A percentile compares a stretch with the other conserved stretches of the same genome.
phyloP scores from a whole-genome alignment of 2,888 invertebrate species.

The Melieria picta region DNA sequence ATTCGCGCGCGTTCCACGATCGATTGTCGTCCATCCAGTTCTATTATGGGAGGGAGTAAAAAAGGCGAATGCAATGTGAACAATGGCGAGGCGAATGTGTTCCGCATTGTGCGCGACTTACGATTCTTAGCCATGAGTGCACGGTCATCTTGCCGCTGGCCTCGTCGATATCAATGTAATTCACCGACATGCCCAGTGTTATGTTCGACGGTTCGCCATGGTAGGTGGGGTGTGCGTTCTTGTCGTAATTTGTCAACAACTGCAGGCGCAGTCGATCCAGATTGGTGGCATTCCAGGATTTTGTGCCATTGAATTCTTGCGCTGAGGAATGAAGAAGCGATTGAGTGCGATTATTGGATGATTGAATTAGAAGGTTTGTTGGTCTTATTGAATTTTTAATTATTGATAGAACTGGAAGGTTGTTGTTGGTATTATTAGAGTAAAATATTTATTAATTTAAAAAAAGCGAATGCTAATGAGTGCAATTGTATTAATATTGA shows the following conservation, averaged over 20 bases:
- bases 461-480: too few relatives aligned
- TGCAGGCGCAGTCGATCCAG: constrained; percentile 56
- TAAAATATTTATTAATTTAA: too few relatives aligned
- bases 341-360: too few relatives aligned
- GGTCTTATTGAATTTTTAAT: too few relatives aligned
- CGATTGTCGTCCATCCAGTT: constrained; percentile 80
- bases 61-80: background rate
- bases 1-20: constrained; percentile 75
- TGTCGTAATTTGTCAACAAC: constrained; percentile 68
- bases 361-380: too few relatives aligned
- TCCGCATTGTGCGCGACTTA: constrained; percentile 57
- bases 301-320: constrained; percentile 35
- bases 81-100: background rate
- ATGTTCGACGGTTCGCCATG: constrained; percentile 54
- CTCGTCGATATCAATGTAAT: constrained; percentile 76
- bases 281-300: constrained; percentile 47
- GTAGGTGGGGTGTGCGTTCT: constrained; percentile 57
- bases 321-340: constrained; percentile 28
- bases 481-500: too few relatives aligned
- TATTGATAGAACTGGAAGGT: too few relatives aligned
- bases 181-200: constrained; percentile 69
- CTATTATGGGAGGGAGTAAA: constrained; percentile 64
- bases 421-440: too few relatives aligned
- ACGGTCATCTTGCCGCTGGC: constrained; percentile 71
- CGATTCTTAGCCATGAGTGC: constrained; percentile 73